Base-by-base conservation (phyloP, 92 coral and sea anemone genomes). In the Montipora capitata region DNA sequence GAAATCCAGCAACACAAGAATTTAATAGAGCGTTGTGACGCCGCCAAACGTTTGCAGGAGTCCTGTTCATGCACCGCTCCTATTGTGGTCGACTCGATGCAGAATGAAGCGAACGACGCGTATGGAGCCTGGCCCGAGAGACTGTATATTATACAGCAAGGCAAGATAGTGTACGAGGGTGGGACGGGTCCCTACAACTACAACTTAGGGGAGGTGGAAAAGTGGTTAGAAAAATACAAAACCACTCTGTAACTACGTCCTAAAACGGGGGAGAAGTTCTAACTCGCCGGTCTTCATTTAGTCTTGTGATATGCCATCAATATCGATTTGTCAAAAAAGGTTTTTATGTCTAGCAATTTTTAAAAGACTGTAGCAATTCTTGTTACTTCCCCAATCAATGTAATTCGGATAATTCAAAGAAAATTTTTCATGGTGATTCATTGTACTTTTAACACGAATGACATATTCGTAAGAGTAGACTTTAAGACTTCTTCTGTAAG, bases 91-190 rank as follows among this genome's bases (percentile, higher is more conserved):
- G 98, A 95, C 69, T 67, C 93, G 2, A 90, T 95, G 84, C 84
- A 78, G 58, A 81, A 95, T 86, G 87, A 89, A 44, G 94, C 96
- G 15, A 92, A 87, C 69, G 74, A 51, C 2, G 72, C 87, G 11
- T 95, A 84, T 71, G 98, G 91, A 2, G 96, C 98, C 0, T 69
- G 70, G 40, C 98, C 98, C 5, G 94, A 91, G 78, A 59, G 96
- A 42, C 94, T 93, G 5, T 93, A 68, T 88, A 76, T 95, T 62
- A 78, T 95, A 45, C 45, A 67, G 54, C 35, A 27, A 27, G 35
- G 35, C 35, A 27, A 27, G 35, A 27, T 27, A 27, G 35, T 27
- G 35, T 27, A 91, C 61, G 77, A 77, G 27, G 98, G 98, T 8
- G 98, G 98, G 10, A 64, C 91, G 74, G 98, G 98, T 0, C 98